Evolutionary conservation across 2,113 vertebrate genomes (phyloP), one percentile per base, ranked within the genome.

Genomic region (Bettongia penicillata): DNA sequence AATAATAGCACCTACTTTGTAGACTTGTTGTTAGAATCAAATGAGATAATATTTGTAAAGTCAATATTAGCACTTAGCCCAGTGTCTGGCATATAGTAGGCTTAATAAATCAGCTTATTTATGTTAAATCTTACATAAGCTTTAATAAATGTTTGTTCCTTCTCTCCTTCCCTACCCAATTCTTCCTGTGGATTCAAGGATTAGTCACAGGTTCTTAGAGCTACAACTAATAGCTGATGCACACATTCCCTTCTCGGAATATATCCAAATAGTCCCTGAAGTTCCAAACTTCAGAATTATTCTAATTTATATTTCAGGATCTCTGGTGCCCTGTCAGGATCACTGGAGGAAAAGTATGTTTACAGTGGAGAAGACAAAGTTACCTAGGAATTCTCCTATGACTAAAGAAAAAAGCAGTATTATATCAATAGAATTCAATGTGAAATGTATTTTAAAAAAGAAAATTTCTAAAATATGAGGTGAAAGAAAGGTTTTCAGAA

Each of bases 401-500:
- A 77, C 61, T 77, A 19, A 77, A 77, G 68, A 77, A 77, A 77
- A 61, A 77, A 77, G 37, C 37, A 77, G 37, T 23, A 52, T 16
- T 48, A 90, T 19, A 9, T 24, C 0, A 31, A 51, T 53, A 61
- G 23, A 2, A 28, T 90, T 24, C 10, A 57, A 22, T 48, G 51
- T 12, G 68, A 89, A n/a, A 84, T 68, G 91, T 16, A 93, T 93
- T 48, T 91, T 94, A n/a, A 10, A 55, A 90, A 77, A 28, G 31
- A 95, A 92, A 93, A 93, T 3, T 89, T 95, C 31, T 90, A 94
- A 95, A 96, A 92, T 97, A 90, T 95, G 92, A 93, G 23, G 84
- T 89, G 16, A 51, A 77, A 77, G 37, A 92, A 57, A 47, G 90
- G 95, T 96, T 90, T 77, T 77, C 14, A 57, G 91, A 93, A 92